A percentile compares a stretch with the other conserved stretches of the same genome.
Conservation (phyloP, 1,140 invertebrate genomes). For the Rhagoletis pomonella region DNA sequence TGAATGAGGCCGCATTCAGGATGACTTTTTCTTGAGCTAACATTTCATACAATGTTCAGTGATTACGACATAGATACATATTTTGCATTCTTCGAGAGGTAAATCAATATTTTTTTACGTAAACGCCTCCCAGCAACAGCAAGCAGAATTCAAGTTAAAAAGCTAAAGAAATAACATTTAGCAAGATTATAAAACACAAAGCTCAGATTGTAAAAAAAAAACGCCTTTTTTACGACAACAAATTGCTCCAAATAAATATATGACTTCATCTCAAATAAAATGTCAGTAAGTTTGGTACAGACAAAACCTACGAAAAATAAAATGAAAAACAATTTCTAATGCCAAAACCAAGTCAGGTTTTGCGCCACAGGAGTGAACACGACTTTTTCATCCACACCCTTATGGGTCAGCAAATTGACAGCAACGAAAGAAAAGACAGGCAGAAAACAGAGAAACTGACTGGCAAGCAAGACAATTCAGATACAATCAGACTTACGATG, state of each 20-base stretch:
- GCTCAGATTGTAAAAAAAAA: background rate
- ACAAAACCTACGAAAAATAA: background rate
- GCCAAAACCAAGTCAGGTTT: conserved; percentile 34
- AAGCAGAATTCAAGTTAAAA: too few species aligned
- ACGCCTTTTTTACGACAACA: background rate
- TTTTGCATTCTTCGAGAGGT: too few species aligned
- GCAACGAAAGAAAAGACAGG: conserved; percentile 4
- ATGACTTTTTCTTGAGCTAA: too few species aligned
- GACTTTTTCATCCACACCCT: conserved; percentile 28
- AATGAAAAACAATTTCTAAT: conserved; percentile 14
- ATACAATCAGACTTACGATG: background rate
- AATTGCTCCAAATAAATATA: background rate
- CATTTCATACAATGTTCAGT: too few species aligned
- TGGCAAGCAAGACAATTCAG: conserved; percentile 29
- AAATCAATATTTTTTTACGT: too few species aligned
- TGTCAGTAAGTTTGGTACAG: too few species aligned
- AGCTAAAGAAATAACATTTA: too few species aligned
- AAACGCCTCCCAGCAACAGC: too few species aligned
- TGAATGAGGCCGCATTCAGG: too few species aligned
- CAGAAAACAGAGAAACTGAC: conserved; percentile 8
- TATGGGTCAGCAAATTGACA: conserved; percentile 30
- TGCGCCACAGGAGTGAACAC: conserved; percentile 29
- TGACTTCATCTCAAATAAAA: background rate
- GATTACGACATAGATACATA: too few species aligned
- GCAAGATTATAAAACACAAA: too few species aligned